These are phyloP conservation scores for Gorsachius goisagi DNA, from an alignment of 2,113 vertebrate genomes.

Conservation along the genomic window DNA sequence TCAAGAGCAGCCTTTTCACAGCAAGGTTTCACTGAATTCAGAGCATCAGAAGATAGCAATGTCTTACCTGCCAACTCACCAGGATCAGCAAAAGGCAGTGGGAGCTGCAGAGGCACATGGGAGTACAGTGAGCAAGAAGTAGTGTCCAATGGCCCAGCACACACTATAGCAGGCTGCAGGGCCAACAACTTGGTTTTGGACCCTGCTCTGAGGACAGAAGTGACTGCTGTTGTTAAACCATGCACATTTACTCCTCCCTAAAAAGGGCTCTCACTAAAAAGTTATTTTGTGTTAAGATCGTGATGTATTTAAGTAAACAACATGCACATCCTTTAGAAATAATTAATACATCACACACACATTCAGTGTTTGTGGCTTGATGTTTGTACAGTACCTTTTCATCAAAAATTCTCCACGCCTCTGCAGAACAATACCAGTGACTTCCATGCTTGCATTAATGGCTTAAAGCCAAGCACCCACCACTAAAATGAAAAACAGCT, in stretches of 20 bases:
- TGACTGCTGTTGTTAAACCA: not conserved
- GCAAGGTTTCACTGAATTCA: not conserved
- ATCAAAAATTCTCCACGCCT: not conserved
- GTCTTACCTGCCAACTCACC: not conserved
- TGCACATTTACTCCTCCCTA: not conserved
- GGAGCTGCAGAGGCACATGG: not conserved
- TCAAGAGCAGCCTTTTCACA: not conserved
- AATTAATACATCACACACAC: not conserved
- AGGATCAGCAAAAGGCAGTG: not conserved
- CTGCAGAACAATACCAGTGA: not conserved
- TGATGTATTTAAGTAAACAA: not conserved
- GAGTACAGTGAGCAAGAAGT: not conserved
- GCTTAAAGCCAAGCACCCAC: not conserved
- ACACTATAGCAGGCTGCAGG: not conserved
- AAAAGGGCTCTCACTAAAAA: not conserved
- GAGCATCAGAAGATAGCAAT: not conserved
- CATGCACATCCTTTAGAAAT: not conserved
- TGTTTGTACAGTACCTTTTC: not conserved
- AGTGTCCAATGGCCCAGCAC: not conserved
- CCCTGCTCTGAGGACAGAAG: not conserved
- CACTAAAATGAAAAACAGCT: not conserved
- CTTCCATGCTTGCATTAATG: not conserved
- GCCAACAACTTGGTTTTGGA: not conserved
- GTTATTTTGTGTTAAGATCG: not conserved
- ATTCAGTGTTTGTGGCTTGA: not conserved